Evolutionary conservation across 2,888 invertebrate species (phyloP), one percentile per base, ranked within the genome.

Genomic region (Macropis europaea): DNA sequence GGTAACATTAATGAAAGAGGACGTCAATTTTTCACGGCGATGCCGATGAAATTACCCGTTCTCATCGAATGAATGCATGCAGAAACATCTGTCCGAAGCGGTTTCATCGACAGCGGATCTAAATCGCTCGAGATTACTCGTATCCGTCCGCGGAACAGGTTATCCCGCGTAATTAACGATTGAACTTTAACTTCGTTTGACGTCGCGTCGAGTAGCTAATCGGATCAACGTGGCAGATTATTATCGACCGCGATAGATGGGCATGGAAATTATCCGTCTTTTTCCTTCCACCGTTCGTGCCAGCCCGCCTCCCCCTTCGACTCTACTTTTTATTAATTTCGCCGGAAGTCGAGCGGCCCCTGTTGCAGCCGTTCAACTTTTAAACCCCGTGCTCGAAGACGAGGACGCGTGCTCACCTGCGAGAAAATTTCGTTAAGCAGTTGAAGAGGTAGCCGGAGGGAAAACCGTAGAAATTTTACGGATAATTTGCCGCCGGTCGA

Each of bases 91-190:
- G 13, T 11, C 2, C 13, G 4, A 34, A 19, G 36, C 34, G 26
- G n/a, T 66, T 42, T n/a, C n/a, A 32, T 57, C 24, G 17, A 47
- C 11, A 22, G 17, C 1, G 15, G n/a, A 56, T 19, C 15, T 0
- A 11, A 45, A 9, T 36, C n/a, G 5, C 6, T 2, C 22, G 28
- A n/a, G 30, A 70, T 68, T 40, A 68, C 54, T 70, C 42, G 4
- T 17, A 17, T 47, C 45, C 19, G 15, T 7, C n/a, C n/a, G 11
- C 11, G 30, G 30, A 42, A 11, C 34, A 19, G 73, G 72, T 74
- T 73, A 67, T 45, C 63, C 48, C 32, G 56, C 50, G 56, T 78
- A 81, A 83, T 82, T 75, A 82, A 79, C 79, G 78, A 72, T 45
- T 60, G 57, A 57, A 48, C 42, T 45, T 72, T 48, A 62, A 30